Percentiles rank a stretch among this genome's conserved stretches.
Evolutionary conservation across 23 tunicate genomes (phyloP).

Genomic region (Styela clava): DNA sequence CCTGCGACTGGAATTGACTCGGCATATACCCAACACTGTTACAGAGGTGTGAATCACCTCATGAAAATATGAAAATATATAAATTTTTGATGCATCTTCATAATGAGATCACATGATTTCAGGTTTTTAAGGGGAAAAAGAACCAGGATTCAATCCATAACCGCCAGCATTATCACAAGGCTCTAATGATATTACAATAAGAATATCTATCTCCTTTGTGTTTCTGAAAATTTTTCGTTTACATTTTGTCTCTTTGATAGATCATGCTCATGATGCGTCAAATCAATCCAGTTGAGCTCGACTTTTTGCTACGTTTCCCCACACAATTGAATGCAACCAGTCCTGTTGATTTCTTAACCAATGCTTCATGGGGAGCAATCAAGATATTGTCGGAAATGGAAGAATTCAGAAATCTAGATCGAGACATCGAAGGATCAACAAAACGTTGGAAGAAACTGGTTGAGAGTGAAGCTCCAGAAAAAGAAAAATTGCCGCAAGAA

Average conservation of each 20-base stretch:
- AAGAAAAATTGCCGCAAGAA: constrained; percentile 97
- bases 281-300: constrained; percentile 87
- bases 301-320: constrained; percentile 91
- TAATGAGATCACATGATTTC: too few species aligned
- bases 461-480: constrained; percentile 98
- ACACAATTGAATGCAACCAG: constrained; percentile 86
- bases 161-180: too few species aligned
- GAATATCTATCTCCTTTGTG: too few species aligned
- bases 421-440: constrained; percentile 96
- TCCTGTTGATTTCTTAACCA: constrained; percentile 92
- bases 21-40: too few species aligned
- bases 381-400: constrained; percentile 95
- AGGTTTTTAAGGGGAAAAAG: too few species aligned
- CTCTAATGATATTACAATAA: too few species aligned
- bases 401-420: constrained; percentile 90
- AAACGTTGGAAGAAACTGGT: constrained; percentile 97
- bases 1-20: too few species aligned
- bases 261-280: constrained; percentile 64
- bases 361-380: constrained; percentile 87
- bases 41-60: too few species aligned
- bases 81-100: too few species aligned
- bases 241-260: constrained; percentile 28
- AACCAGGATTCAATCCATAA: too few species aligned
- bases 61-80: too few species aligned
- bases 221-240: too few species aligned